A percentile compares a stretch with the other conserved stretches of the same genome.
Evolutionary conservation across 2,888 invertebrate species (phyloP).

Genomic region (Nymphalis polychloros): DNA sequence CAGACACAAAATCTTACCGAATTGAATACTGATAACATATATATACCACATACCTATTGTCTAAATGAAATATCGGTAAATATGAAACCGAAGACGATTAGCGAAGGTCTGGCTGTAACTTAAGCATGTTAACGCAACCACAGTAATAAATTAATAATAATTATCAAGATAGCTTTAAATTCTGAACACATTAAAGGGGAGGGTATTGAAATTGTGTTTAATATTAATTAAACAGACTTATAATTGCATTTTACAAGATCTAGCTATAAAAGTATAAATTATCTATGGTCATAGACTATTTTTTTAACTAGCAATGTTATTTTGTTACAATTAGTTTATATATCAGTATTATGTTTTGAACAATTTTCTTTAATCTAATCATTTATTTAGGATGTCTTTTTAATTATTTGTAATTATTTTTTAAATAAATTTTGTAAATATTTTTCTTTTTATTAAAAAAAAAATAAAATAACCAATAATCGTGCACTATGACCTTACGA

Average conservation of each 20-base stretch:
- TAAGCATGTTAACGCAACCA: too few relatives aligned
- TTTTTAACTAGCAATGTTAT: not conserved
- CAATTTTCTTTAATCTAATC: not conserved
- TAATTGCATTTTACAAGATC: constrained; percentile 10
- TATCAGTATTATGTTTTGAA: constrained; percentile 26
- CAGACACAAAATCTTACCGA: too few relatives aligned
- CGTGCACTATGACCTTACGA: not conserved
- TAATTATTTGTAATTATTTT: not conserved
- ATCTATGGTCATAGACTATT: constrained; percentile 7
- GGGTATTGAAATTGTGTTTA: not conserved
- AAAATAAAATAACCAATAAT: not conserved
- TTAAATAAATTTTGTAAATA: constrained; percentile 3
- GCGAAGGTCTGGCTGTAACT: too few relatives aligned
- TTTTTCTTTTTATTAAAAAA: not conserved
- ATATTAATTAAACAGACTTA: constrained; percentile 2
- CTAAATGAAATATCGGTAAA: too few relatives aligned
- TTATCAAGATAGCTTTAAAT: too few relatives aligned
- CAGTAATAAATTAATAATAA: too few relatives aligned
- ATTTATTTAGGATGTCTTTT: not conserved
- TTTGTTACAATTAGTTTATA: not conserved
- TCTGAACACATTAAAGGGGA: too few relatives aligned
- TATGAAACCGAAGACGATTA: too few relatives aligned
- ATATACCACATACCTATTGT: too few relatives aligned
- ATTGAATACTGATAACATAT: too few relatives aligned
- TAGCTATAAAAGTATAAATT: not conserved